Evolutionary conservation across 2,113 vertebrate species (phyloP), one percentile per base, ranked within the genome.

Genomic region (Chaenogobius annularis): DNA sequence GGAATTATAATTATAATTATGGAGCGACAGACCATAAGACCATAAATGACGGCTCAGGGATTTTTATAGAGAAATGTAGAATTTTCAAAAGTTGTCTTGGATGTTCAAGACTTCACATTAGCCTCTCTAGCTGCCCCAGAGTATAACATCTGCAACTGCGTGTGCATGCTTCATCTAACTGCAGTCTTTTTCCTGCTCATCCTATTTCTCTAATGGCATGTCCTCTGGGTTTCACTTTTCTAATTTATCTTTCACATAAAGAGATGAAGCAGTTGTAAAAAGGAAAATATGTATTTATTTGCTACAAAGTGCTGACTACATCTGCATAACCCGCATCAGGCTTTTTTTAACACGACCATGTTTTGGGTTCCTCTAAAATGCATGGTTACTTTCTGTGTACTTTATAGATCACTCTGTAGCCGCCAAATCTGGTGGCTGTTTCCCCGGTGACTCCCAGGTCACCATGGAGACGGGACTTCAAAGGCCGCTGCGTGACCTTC

Each of bases 391-490:
- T 26, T 26, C 23, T 70, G 3, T 77, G 47, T 66, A 26, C 4
- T 3, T 75, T 19, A 5, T 93, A 98, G 96, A 98, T 69, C 95
- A 98, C 83, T 97, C 97, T 0, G 94, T 95, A 0, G 96, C 96
- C 0, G 95, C 95, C 19, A 97, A 96, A 89, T 96, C 96, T 0
- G 96, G 96, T 0, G 96, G 96, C 64, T 98, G 96, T 92, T 98
- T 98, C 80, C 96, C 96, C 0, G 95, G 94, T 9, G 77, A 83
- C 77, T 94, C 96, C 0, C 84, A 88, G 79, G 94, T 96, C 11
- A 94, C 85, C 3, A 73, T 95, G 85, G 94, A 96, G 83, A 82
- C 88, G 0, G 96, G 96, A 58, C 85, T 68, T 5, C 91, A 67
- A 64, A 95, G 74, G 11, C 80, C 92, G 0, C 74, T 98, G 74